A percentile compares a stretch with the other conserved stretches of the same genome.
phyloP scores from a whole-genome alignment of 2,113 vertebrate species.

The Petromus typicus region DNA sequence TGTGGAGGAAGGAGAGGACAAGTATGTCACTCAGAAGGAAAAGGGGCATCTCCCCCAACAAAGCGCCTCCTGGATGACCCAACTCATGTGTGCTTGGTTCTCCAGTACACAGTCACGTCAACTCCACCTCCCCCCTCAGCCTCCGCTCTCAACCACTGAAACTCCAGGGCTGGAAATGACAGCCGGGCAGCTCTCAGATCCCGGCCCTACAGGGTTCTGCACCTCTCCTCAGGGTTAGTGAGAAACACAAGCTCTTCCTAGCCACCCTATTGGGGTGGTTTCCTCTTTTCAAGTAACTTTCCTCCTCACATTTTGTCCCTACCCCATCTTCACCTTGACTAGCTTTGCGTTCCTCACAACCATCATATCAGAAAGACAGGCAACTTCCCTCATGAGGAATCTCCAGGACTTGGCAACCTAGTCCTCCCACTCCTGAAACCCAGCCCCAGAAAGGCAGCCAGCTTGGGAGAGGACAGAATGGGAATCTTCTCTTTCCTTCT shows the following conservation, averaged over 20 bases:
- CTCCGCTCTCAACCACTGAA: background rate
- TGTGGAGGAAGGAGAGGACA: background rate
- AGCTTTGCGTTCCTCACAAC: background rate
- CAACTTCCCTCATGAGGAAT: background rate
- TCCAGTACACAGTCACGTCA: background rate
- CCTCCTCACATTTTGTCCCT: background rate
- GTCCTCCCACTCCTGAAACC: background rate
- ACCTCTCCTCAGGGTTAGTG: background rate
- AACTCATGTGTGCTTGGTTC: background rate
- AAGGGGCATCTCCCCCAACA: background rate
- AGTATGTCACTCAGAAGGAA: background rate
- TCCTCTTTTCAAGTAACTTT: conserved; percentile 36
- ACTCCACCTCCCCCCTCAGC: background rate
- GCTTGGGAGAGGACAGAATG: background rate
- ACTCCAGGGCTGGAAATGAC: background rate
- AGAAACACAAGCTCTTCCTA: background rate
- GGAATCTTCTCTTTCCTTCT: background rate
- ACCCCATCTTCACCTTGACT: background rate
- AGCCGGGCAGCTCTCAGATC: background rate
- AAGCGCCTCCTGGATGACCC: background rate
- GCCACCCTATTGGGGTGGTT: background rate
- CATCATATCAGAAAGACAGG: conserved; percentile 36
- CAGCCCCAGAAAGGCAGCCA: background rate
- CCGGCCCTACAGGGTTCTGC: background rate
- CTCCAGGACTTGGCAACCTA: background rate